phyloP scores from a whole-genome alignment of 2,888 invertebrate species.

The Camponotus fellah region DNA sequence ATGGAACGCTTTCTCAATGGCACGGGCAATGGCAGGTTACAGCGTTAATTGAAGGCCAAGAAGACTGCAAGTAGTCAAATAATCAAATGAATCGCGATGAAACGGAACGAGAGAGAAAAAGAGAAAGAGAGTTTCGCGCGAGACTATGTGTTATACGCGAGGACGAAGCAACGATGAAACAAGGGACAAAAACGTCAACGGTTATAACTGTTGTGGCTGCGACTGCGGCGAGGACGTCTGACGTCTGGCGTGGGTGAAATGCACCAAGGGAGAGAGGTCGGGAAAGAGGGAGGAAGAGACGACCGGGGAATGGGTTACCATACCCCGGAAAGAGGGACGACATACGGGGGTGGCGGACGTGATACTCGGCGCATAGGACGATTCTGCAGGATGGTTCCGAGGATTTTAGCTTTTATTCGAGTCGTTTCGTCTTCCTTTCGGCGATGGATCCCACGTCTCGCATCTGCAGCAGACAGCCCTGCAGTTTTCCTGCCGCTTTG shows the following conservation, averaged over 20 bases:
- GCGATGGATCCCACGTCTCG: constrained; percentile 46
- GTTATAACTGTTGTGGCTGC: constrained; percentile 50
- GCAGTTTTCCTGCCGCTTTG: constrained; percentile 33
- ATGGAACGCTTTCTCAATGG: constrained; percentile 42
- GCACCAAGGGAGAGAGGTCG: constrained; percentile 15
- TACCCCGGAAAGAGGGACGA: constrained; percentile 9
- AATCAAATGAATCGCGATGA: constrained; percentile 59
- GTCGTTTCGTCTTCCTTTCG: constrained; percentile 69
- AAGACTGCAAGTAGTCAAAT: constrained; percentile 7
- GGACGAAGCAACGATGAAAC: constrained; percentile 70
- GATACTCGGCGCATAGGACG: constrained; percentile 72
- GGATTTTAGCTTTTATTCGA: constrained; percentile 74
- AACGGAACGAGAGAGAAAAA: constrained; percentile 14
- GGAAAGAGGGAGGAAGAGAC: constrained; percentile 30
- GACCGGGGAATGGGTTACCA: constrained; percentile 1
- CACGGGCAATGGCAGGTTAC: constrained; percentile 13
- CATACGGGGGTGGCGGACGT: constrained; percentile 67
- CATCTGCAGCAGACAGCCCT: constrained; percentile 49
- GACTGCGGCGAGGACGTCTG: constrained; percentile 68
- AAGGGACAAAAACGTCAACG: constrained; percentile 74
- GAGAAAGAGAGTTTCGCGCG: constrained; percentile 10
- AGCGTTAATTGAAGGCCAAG: constrained; percentile 36
- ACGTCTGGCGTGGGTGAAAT: constrained; percentile 43
- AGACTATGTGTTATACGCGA: constrained; percentile 30
- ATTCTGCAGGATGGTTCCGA: constrained; percentile 72